Base-by-base conservation (phyloP, 1,140 invertebrate species). In the Diorhabda elongata region DNA sequence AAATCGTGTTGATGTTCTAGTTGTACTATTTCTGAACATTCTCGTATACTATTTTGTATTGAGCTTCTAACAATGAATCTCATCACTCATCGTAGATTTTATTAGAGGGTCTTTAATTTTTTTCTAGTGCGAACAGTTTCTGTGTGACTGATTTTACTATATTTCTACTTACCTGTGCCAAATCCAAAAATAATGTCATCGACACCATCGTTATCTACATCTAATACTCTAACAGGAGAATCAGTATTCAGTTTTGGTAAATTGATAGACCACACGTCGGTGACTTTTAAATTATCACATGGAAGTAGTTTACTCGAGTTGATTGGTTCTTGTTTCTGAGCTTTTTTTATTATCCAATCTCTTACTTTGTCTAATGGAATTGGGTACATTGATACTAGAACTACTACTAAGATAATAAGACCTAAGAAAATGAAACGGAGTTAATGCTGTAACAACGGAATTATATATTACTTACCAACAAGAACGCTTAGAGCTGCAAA, bases 151-250 rank as follows among this genome's bases (percentile, higher is more conserved):
- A 26, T 26, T 26, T 26, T 26, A 26, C 26, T 26, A 7, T 62
- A 26, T 26, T 26, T 26, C 26, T 62, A 62, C 64, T 44, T 70
- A 92, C 91, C 91, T 81, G 92, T 92, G 59, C 89, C 91, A 80
- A 91, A 95, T 71, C 92, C 92, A 60, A 94, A 83, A 63, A 95
- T 86, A 52, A 94, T 84, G 82, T 95, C 93, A 45, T 88, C 83
- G 41, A 91, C 76, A 44, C 85, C 87, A 83, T 95, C 92, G 5
- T 81, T 77, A 82, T 94, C 92, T 0, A 94, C 84, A 81, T 95
- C 91, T 42, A 88, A 81, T 60, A 88, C 83, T 71, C 90, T 82
- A 58, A 95, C 82, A 1, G 92, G 87, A 47, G 91, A 89, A 82
- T 94, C 92, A 5, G 91, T 91, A 45, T 87, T 87, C 8, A 94